Percentiles rank a stretch among this genome's conserved stretches.
These are phyloP conservation scores for Diacarnus erythraeanus DNA, from an alignment of 37 sponge, comb jelly and placozoan genomes.

Conservation along the genomic window DNA sequence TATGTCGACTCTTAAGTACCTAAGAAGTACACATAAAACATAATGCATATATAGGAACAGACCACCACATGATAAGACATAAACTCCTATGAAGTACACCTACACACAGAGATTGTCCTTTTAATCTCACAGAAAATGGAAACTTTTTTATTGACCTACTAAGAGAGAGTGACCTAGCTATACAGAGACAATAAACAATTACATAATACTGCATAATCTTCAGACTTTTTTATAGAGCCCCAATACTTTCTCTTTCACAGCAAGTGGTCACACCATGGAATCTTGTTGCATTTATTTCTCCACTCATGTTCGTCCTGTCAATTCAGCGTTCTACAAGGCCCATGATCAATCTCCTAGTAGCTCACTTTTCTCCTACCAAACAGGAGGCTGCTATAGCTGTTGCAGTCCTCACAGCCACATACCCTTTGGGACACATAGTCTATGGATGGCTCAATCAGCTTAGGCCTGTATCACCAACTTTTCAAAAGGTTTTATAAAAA, in stretches of 20 bases:
- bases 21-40: too few relatives aligned
- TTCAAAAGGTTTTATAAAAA: constrained; percentile 57
- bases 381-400: constrained; percentile 38
- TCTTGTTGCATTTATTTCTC: constrained; percentile 33
- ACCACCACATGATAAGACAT: too few relatives aligned
- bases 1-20: too few relatives aligned
- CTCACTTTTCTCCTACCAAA: constrained; percentile 17
- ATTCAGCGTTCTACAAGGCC: constrained; percentile 62
- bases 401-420: constrained; percentile 57
- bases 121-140: too few relatives aligned
- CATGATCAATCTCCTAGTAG: constrained; percentile 54
- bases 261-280: constrained; percentile 18
- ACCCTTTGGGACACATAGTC: constrained; percentile 58
- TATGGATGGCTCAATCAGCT: constrained; percentile 71
- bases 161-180: too few relatives aligned
- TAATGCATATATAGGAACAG: too few relatives aligned
- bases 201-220: too few relatives aligned
- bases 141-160: too few relatives aligned
- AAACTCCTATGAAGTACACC: too few relatives aligned
- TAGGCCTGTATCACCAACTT: constrained; percentile 54
- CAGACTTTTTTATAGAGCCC: too few relatives aligned
- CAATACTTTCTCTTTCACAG: constrained; percentile 26
- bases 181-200: too few relatives aligned
- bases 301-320: constrained; percentile 43
- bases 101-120: too few relatives aligned